Percentiles rank a stretch among this genome's conserved stretches.
phyloP scores from a whole-genome alignment of 2,113 vertebrate species.

The Galbula dea region DNA sequence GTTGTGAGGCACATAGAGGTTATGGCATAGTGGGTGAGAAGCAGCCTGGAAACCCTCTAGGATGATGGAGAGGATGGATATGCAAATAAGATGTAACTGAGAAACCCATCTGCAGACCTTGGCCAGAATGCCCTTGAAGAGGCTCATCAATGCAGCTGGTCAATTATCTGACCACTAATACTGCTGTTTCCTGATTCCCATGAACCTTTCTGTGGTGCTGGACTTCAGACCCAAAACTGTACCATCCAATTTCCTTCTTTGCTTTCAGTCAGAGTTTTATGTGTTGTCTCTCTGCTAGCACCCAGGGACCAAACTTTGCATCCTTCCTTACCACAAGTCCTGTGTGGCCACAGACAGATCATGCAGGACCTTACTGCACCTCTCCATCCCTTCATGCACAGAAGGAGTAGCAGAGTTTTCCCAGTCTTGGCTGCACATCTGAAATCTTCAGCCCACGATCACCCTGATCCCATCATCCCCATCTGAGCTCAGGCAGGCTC shows the following conservation, averaged over 20 bases:
- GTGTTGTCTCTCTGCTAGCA: not conserved
- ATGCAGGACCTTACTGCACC: rapidly evolving
- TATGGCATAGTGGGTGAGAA: rapidly evolving
- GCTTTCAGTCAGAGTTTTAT: not conserved
- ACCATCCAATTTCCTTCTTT: not conserved
- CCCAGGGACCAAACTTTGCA: not conserved
- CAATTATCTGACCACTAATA: not conserved
- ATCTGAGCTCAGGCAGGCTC: rapidly evolving
- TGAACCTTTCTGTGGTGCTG: not conserved
- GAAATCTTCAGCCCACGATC: rapidly evolving
- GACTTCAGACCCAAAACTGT: not conserved
- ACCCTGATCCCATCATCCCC: rapidly evolving
- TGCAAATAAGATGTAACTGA: not conserved
- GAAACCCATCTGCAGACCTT: not conserved
- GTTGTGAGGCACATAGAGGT: not conserved
- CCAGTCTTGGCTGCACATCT: not conserved
- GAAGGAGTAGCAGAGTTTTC: not conserved
- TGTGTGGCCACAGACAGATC: not conserved
- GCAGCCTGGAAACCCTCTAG: not conserved
- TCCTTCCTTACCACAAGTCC: not conserved
- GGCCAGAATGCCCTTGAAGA: not conserved
- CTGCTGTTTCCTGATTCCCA: not conserved
- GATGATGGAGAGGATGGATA: not conserved
- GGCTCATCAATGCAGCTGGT: not conserved
- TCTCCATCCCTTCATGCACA: not conserved